Evolutionary conservation across 1,140 invertebrate species (phyloP), one percentile per base, ranked within the genome.

Genomic region (Drosophila auraria): DNA sequence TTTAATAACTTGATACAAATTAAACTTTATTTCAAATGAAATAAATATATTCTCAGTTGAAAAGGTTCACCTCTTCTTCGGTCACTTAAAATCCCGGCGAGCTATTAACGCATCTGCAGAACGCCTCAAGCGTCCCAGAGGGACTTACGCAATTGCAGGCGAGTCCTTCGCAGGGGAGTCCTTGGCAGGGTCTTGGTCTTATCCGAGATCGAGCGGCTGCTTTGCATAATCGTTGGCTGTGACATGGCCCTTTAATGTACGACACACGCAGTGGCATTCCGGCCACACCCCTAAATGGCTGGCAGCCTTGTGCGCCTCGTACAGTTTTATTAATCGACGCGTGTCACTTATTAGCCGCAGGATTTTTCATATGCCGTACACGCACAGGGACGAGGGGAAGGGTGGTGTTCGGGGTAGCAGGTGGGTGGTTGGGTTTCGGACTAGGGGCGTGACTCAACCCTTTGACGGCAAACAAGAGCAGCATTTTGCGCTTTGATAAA

Each of bases 271-370:
- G 57, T 45, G 36, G 58, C 42, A 53, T 74, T 50, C 49, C 42
- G 36, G 47, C 25, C 50, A 66, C 64, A 56, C 63, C 45, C 60
- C 45, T 63, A 68, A 61, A 63, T 51, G 56, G 66, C 64, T 27
- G 50, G 71, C 63, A 65, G 61, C 66, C 73, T 78, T 63, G 74
- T 49, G 49, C 60, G 42, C 44, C 51, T 42, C 66, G 49, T 54
- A 76, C 62, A 58, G 74, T 89, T 84, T 89, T 90, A 82, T 84
- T 89, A 89, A 89, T 89, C 73, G 84, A 89, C 86, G 84, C 81
- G 75, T 89, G 86, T 89, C 84, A 82, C 81, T 84, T 81, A 89
- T 89, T 89, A 89, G 84, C 86, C 84, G 84, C 78, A 84, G 84
- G 84, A 89, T 83, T 89, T 87, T 84, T 82, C 71, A 82, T 79